Conservation (phyloP, 2,113 vertebrate genomes). For the Pao palembangensis region DNA sequence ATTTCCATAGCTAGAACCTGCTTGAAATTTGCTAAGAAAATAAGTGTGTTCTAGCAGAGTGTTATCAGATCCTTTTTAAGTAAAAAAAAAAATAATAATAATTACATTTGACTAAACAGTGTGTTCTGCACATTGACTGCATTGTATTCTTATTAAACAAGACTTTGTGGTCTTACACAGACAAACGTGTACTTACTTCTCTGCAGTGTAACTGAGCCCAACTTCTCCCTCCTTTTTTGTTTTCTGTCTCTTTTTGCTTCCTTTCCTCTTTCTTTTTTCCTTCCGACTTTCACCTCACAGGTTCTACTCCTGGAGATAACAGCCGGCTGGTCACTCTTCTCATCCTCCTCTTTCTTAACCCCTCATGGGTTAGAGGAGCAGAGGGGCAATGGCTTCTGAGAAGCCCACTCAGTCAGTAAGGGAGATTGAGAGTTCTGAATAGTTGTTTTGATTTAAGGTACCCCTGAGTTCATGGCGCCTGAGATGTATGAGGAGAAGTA, state of each 20-base stretch:
- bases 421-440: conserved; percentile 90
- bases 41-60: neutral
- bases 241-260: conserved; percentile 76
- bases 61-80: neutral
- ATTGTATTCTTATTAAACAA: conserved; percentile 51
- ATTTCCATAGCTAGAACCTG: conserved; percentile 77
- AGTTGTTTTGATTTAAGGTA: conserved; percentile 99
- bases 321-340: conserved; percentile 58
- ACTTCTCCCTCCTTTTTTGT: conserved; percentile 77
- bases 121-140: conserved; percentile 71
- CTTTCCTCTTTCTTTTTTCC: conserved; percentile 56
- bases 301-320: conserved; percentile 65
- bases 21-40: conserved; percentile 25
- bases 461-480: conserved; percentile 99
- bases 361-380: conserved; percentile 73
- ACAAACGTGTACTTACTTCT: conserved; percentile 79
- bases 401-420: conserved; percentile 72
- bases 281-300: conserved; percentile 75
- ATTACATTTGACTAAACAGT: conserved; percentile 44
- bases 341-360: conserved; percentile 73
- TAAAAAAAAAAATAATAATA: neutral
- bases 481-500: conserved; percentile 99
- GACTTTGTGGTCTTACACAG: conserved; percentile 83
- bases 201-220: conserved; percentile 84
- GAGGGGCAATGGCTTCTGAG: conserved; percentile 77